Evolutionary conservation across 2,888 invertebrate species (phyloP).

Genomic region (Apamea sordens): DNA sequence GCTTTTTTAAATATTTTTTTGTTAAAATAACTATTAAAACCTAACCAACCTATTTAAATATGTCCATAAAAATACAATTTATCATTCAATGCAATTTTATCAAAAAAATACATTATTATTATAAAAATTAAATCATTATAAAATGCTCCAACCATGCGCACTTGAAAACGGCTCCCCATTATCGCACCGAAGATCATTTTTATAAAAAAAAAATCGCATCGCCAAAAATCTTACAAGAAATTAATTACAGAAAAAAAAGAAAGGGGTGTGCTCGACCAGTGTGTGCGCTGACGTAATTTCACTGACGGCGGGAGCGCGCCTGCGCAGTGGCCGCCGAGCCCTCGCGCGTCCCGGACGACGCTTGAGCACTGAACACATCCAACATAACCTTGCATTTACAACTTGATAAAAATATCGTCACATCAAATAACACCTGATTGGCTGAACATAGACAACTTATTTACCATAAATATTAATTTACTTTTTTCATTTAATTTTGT

Average conservation of each 20-base stretch:
- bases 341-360: conserved; percentile 85
- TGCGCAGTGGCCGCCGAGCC: conserved; percentile 83
- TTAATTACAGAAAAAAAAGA: conserved; percentile 88
- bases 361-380: conserved; percentile 63
- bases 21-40: not conserved
- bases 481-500: not conserved
- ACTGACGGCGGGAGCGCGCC: conserved; percentile 78
- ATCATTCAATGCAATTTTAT: not conserved
- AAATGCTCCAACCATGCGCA: conserved; percentile 39
- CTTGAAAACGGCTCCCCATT: conserved; percentile 53
- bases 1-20: not conserved
- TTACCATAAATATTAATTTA: not conserved
- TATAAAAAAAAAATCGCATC: conserved; percentile 75
- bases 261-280: conserved; percentile 86
- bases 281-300: conserved; percentile 85
- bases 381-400: conserved; percentile 50
- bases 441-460: conserved; percentile 31
- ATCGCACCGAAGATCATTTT: conserved; percentile 60
- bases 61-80: not conserved
- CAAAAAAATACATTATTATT: conserved; percentile 9
- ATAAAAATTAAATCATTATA: conserved; percentile 44
- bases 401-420: conserved; percentile 62
- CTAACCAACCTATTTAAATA: too few species aligned
- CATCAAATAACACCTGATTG: conserved; percentile 53
- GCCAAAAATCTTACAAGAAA: conserved; percentile 87